Conservation (phyloP, 2,797 vertebrate species). For the Chelon labrosus region DNA sequence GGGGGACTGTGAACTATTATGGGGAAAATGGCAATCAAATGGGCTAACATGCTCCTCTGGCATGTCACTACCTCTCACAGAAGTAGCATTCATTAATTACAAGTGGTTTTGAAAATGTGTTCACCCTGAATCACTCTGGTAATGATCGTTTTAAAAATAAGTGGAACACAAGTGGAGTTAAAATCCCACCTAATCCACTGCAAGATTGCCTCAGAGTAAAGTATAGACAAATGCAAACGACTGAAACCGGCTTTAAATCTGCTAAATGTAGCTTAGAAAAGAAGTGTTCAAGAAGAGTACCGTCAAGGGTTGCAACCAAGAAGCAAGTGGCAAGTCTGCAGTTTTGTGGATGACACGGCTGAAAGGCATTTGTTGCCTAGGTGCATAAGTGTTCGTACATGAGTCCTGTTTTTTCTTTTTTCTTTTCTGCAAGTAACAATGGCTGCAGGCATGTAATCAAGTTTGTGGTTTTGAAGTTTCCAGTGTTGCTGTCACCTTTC, state of each 20-base stretch:
- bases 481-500: too few relatives aligned
- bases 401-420: too few relatives aligned
- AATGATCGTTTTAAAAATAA: not conserved
- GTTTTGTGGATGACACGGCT: not conserved
- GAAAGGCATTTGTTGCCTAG: not conserved
- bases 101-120: not conserved
- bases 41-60: not conserved
- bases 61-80: constrained; percentile 14
- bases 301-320: too few relatives aligned
- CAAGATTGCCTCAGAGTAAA: not conserved
- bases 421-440: too few relatives aligned
- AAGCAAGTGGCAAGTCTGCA: not conserved
- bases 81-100: not conserved
- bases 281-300: too few relatives aligned
- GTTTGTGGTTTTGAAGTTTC: too few relatives aligned
- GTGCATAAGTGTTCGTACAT: too few relatives aligned
- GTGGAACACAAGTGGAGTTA: not conserved
- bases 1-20: constrained; percentile 34
- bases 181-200: not conserved
- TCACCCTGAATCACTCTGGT: not conserved
- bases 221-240: not conserved
- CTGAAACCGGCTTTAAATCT: not conserved
- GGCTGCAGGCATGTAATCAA: too few relatives aligned
- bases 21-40: constrained; percentile 16
- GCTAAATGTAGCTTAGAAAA: not conserved